phyloP scores from a whole-genome alignment of 2,797 vertebrate genomes.

The Anguilla marmorata region DNA sequence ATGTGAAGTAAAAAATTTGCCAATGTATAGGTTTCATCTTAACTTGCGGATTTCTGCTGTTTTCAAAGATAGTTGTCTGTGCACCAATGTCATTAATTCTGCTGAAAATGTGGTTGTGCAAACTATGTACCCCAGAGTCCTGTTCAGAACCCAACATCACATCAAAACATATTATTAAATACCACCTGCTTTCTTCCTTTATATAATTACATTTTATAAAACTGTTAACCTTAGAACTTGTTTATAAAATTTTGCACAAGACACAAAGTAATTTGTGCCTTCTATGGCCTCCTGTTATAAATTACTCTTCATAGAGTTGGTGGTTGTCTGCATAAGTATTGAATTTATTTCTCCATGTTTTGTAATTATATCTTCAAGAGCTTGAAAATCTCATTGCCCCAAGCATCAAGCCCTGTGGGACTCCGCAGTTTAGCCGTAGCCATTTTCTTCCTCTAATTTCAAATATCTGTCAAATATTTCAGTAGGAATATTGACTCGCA shows the following conservation, averaged over 20 bases:
- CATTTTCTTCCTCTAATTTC: constrained; percentile 4
- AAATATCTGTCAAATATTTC: background rate
- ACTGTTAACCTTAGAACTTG: background rate
- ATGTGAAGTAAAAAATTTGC: background rate
- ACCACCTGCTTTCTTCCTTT: too few species aligned
- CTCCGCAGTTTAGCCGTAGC: background rate
- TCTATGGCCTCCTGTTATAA: background rate
- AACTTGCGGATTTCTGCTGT: background rate
- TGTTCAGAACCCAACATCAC: too few species aligned
- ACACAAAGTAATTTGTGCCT: background rate
- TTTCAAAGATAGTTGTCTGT: background rate
- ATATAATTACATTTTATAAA: too few species aligned
- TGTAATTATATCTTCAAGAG: background rate
- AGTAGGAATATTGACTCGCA: background rate
- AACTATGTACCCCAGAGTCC: too few species aligned
- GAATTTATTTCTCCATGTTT: background rate
- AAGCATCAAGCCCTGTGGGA: background rate
- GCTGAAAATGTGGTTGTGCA: background rate
- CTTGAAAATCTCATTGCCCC: background rate
- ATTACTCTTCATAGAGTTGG: background rate
- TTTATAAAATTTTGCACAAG: background rate
- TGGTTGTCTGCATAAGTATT: background rate
- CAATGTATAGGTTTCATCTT: background rate
- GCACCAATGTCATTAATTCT: background rate
- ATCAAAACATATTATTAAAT: too few species aligned